Conservation (phyloP, 2,888 invertebrate genomes). For the Graphium colonna region DNA sequence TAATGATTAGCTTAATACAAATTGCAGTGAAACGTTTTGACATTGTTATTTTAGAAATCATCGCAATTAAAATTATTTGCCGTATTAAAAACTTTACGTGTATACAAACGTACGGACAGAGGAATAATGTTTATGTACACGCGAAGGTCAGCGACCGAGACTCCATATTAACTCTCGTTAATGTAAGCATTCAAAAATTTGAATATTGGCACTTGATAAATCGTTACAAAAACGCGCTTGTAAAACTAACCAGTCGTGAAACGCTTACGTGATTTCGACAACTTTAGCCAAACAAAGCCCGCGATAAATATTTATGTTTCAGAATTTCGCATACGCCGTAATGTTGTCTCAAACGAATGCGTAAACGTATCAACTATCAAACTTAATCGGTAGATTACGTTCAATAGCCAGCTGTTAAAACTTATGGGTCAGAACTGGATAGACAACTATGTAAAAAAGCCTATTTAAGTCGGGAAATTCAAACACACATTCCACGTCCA, state of each 20-base stretch:
- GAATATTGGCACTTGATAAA: neutral
- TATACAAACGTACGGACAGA: neutral
- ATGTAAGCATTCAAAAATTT: neutral
- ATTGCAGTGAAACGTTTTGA: too few relatives aligned
- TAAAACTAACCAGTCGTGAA: constrained; percentile 10
- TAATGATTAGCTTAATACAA: too few relatives aligned
- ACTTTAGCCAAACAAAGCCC: neutral
- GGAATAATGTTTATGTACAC: neutral
- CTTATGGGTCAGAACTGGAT: neutral
- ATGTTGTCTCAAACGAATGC: neutral
- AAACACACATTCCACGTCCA: neutral
- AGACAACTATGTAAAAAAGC: neutral
- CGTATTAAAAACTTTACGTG: neutral
- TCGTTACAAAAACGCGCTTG: neutral
- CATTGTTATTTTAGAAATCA: neutral
- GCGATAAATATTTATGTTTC: constrained; percentile 13
- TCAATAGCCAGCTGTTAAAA: neutral
- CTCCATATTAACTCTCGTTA: neutral
- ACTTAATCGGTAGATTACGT: neutral
- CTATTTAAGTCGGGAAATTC: neutral
- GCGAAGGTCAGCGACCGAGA: constrained; percentile 8
- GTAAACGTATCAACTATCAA: neutral
- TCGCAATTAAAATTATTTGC: neutral
- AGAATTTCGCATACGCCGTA: constrained; percentile 2
- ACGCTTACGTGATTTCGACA: constrained; percentile 3